Percentiles rank a stretch among this genome's conserved stretches.
These are phyloP conservation scores for Toxotes chatareus DNA, from an alignment of 2,113 vertebrate species.

Conservation along the genomic window DNA sequence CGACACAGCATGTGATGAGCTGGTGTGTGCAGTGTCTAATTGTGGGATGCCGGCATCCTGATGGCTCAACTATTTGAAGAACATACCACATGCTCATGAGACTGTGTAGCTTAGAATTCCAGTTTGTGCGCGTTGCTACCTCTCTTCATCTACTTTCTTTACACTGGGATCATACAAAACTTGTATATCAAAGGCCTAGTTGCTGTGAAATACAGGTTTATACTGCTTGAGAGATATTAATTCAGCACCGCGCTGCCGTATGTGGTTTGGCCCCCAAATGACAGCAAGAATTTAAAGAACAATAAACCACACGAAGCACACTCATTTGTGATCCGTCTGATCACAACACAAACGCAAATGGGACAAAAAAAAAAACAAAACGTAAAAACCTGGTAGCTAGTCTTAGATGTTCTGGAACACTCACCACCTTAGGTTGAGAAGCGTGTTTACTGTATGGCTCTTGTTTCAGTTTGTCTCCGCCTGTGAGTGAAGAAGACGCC, in stretches of 20 bases:
- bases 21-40: conserved; percentile 37
- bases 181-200: neutral
- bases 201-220: neutral
- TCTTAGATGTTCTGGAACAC: neutral
- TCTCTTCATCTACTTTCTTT: neutral
- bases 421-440: neutral
- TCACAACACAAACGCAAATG: neutral
- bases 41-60: conserved; percentile 29
- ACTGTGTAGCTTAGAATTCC: conserved; percentile 3
- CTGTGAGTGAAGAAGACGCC: neutral
- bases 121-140: neutral
- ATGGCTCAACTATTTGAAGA: conserved; percentile 43
- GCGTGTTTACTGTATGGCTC: neutral
- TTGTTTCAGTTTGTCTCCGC: conserved; percentile 6
- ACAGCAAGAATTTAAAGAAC: neutral
- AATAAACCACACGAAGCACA: conserved; percentile 4
- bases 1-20: conserved; percentile 32
- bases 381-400: neutral
- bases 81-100: conserved; percentile 20
- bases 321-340: neutral
- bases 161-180: neutral
- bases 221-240: neutral
- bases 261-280: neutral
- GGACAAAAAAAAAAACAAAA: neutral
- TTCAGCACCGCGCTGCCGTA: neutral